phyloP scores from a whole-genome alignment of 1,140 invertebrate genomes.

The Sogatella furcifera region DNA sequence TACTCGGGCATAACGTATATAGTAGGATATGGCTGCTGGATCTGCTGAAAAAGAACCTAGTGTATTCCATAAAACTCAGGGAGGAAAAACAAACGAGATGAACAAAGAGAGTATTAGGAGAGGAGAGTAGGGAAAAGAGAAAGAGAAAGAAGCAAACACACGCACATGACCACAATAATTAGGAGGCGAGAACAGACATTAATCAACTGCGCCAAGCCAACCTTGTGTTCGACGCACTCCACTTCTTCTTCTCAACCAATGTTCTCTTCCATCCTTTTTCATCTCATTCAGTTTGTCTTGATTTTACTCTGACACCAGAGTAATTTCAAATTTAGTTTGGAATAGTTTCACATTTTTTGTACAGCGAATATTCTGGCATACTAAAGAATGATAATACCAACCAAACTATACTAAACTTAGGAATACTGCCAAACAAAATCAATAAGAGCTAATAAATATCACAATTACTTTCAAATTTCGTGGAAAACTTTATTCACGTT shows the following conservation, averaged over 20 bases:
- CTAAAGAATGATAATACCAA: too few relatives aligned
- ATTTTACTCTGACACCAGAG: background rate
- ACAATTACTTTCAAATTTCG: too few relatives aligned
- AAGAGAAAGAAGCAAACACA: background rate
- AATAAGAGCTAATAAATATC: too few relatives aligned
- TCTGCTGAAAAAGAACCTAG: background rate
- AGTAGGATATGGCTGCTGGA: too few relatives aligned
- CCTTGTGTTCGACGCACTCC: background rate
- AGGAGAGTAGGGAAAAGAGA: background rate
- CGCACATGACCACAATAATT: background rate
- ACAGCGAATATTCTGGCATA: background rate
- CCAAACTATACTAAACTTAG: too few relatives aligned
- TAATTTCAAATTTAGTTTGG: too few relatives aligned
- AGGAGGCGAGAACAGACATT: background rate
- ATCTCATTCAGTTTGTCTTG: background rate
- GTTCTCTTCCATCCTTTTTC: background rate
- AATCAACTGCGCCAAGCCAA: background rate
- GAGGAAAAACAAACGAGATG: background rate
- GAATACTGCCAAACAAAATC: too few relatives aligned
- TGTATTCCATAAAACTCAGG: constrained; percentile 2
- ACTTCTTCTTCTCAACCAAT: background rate
- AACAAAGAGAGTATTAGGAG: too few relatives aligned
- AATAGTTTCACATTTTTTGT: constrained; percentile 7
- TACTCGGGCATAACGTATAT: background rate
- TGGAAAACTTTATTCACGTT: too few relatives aligned